These are phyloP conservation scores for Beroe ovata DNA, from an alignment of 37 sponge, comb jelly and placozoan species.

Conservation along the genomic window DNA sequence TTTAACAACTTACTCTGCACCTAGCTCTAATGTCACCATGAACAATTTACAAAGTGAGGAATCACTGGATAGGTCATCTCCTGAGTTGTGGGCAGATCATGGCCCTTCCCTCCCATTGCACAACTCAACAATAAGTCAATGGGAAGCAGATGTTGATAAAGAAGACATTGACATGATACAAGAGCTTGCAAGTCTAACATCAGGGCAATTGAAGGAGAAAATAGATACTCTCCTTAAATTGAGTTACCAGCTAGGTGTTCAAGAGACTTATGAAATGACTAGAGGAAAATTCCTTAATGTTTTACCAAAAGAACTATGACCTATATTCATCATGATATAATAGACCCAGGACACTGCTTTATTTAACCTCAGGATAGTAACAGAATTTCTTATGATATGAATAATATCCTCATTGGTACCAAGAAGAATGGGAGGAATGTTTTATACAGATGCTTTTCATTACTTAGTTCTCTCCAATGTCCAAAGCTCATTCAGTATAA, in stretches of 20 bases:
- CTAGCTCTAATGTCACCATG: too few relatives aligned
- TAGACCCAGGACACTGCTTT: too few relatives aligned
- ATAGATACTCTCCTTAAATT: conserved; percentile 50
- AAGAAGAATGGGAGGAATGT: too few relatives aligned
- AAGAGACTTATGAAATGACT: conserved; percentile 59
- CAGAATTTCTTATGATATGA: too few relatives aligned
- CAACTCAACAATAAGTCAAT: conserved; percentile 56
- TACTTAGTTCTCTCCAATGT: too few relatives aligned
- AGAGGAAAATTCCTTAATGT: conserved; percentile 63
- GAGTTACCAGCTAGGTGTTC: conserved; percentile 52
- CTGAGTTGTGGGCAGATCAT: conserved; percentile 51
- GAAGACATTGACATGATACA: conserved; percentile 55
- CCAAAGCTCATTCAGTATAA: too few relatives aligned
- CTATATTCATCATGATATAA: too few relatives aligned
- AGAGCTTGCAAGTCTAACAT: conserved; percentile 52
- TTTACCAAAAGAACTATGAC: conserved; percentile 35
- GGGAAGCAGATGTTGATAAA: conserved; percentile 56
- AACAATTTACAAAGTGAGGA: conserved; percentile 20
- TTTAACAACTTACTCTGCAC: too few relatives aligned
- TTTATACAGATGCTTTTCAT: too few relatives aligned
- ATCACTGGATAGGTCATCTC: conserved; percentile 50
- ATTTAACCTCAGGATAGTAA: too few relatives aligned
- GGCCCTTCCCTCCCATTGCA: conserved; percentile 45
- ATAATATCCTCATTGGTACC: too few relatives aligned
- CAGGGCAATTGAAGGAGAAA: conserved; percentile 65